These are phyloP conservation scores for Chaetops frenatus DNA, from an alignment of 2,113 vertebrate genomes.

Conservation along the genomic window DNA sequence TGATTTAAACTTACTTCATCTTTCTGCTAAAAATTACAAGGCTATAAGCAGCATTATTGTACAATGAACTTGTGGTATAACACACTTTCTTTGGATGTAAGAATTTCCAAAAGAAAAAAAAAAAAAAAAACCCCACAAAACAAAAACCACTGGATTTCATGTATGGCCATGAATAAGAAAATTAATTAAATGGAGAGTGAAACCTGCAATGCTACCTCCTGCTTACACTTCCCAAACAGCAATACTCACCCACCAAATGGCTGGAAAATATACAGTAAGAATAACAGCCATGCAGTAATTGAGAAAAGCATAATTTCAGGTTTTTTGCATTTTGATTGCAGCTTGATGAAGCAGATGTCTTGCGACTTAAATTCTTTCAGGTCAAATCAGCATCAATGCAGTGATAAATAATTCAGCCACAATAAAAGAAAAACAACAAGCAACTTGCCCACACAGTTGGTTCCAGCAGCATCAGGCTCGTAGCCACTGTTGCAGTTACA, in stretches of 20 bases:
- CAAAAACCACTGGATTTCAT: background rate
- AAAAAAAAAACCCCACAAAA: too few relatives aligned
- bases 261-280: background rate
- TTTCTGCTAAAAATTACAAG: background rate
- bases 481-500: slow-evolving; percentile 78
- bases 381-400: background rate
- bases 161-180: background rate
- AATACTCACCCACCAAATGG: rapidly evolving
- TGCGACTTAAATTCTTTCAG: background rate
- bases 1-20: background rate
- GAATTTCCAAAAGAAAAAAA: background rate
- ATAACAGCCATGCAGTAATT: background rate
- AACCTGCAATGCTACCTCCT: background rate
- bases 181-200: background rate
- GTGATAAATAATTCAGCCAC: background rate
- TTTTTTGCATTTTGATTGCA: background rate
- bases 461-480: slow-evolving; percentile 69
- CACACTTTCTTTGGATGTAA: background rate
- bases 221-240: background rate
- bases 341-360: background rate
- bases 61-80: background rate
- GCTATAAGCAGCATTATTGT: background rate
- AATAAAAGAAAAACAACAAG: background rate
- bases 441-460: slow-evolving; percentile 72
- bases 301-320: background rate